Evolutionary conservation across 1,140 invertebrate species (phyloP), one percentile per base, ranked within the genome.

Genomic region (Caenorhabditis latens): DNA sequence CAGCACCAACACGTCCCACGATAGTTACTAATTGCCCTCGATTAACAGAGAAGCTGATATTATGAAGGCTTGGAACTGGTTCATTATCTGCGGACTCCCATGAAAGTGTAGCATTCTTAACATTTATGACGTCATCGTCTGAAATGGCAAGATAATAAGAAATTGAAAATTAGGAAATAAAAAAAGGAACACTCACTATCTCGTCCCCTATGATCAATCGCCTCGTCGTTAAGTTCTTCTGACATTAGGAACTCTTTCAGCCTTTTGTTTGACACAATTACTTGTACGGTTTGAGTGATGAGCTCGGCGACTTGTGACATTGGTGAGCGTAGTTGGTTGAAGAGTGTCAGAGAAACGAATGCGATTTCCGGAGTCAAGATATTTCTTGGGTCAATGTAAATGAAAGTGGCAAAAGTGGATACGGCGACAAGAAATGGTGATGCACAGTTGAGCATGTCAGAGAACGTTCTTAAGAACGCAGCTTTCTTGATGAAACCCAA

Each of bases 331-430:
- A 92, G 83, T 57, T 91, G 90, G 85, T 92, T 92, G 87, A 92
- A 93, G 2, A 92, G 84, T 8, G 92, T 90, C 46, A 92, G 55
- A 9, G 91, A 93, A 5, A 93, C 92, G 75, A 92, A 92, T 13
- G 96, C 98, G 92, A 95, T 97, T 93, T 95, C 94, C 90, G 97
- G 95, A 93, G 97, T 95, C 92, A 99, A 94, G 85, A 96, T 94
- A 93, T 96, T 95, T 11, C 89, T 84, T 5, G 91, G 91, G 88
- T 93, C 93, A 3, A 92, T 86, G 93, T 97, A 93, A 90, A 97
- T 95, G 94, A 95, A 98, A 86, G 96, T 96, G 90, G 95, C 95
- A 93, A 99, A 99, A 90, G 97, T 96, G 86, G 96, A 96, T 93
- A 98, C 94, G 7, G 94, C 93, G 19, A 99, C 89, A 63, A 91